phyloP scores from a whole-genome alignment of 2,113 vertebrate species.

The Eleginops maclovinus region DNA sequence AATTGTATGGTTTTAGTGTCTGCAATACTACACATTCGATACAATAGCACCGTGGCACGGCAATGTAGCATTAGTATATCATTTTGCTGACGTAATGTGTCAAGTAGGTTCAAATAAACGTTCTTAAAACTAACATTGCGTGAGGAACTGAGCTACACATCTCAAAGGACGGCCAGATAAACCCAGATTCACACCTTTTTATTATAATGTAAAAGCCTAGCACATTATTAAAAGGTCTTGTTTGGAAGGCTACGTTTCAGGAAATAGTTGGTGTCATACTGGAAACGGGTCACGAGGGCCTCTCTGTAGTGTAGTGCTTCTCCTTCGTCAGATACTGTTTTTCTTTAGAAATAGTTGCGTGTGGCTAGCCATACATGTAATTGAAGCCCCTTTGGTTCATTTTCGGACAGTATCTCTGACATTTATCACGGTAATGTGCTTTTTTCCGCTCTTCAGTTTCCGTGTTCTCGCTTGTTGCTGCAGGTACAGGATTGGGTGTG shows the following conservation, averaged over 20 bases:
- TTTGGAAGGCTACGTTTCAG: slow-evolving; percentile 37
- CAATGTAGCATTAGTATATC: neutral
- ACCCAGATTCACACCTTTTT: neutral
- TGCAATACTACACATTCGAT: neutral
- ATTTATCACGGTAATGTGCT: neutral
- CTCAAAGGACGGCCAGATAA: neutral
- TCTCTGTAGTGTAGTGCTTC: neutral
- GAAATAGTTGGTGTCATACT: slow-evolving; percentile 65
- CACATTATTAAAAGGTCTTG: neutral
- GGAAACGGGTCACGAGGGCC: slow-evolving; percentile 65
- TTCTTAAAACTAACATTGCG: too few species aligned
- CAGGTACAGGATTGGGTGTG: slow-evolving; percentile 79
- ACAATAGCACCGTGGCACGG: too few species aligned
- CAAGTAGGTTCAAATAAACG: neutral
- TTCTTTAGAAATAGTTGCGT: rapidly evolving
- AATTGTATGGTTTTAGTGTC: neutral
- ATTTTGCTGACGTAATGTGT: neutral
- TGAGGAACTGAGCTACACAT: neutral
- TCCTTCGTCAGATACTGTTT: neutral
- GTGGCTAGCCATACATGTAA: neutral
- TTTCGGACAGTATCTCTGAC: rapidly evolving
- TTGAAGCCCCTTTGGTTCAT: rapidly evolving
- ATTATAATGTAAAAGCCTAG: neutral
- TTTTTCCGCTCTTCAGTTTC: slow-evolving; percentile 8
- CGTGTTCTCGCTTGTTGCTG: slow-evolving; percentile 14